phyloP scores from a whole-genome alignment of 2,888 invertebrate genomes.

The Polyploca ridens region DNA sequence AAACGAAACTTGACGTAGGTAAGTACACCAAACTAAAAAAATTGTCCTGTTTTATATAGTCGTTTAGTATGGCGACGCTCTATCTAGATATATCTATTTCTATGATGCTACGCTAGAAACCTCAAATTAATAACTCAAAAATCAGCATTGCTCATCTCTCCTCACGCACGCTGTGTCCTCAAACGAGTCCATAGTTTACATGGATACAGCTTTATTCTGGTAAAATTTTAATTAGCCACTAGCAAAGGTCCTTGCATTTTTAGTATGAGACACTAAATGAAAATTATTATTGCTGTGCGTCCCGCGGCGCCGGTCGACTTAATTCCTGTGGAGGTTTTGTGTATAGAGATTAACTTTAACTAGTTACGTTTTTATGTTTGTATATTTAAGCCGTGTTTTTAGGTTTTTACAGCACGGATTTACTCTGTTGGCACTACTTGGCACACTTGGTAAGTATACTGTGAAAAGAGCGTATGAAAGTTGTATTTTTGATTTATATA shows the following conservation, averaged over 20 bases:
- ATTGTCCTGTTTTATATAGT: no score
- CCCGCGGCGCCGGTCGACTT: constrained; percentile 19
- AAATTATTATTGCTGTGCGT: constrained; percentile 43
- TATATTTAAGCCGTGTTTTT: neutral
- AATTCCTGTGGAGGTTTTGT: constrained; percentile 20
- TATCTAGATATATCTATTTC: no score
- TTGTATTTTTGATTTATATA: no score
- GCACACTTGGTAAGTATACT: neutral
- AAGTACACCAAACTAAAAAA: no score
- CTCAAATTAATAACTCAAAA: no score
- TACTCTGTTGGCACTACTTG: no score
- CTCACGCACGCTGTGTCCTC: neutral
- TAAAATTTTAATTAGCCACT: constrained; percentile 57
- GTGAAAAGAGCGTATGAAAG: neutral
- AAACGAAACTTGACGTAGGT: no score
- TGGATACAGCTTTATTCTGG: constrained; percentile 32
- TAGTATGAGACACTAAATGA: constrained; percentile 43
- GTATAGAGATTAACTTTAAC: neutral
- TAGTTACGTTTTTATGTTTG: neutral
- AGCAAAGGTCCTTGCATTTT: constrained; percentile 40
- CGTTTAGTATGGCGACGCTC: no score
- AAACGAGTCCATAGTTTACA: constrained; percentile 12
- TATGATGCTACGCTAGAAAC: neutral
- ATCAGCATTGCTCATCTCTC: neutral
- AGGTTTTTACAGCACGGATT: neutral